Percentiles rank a stretch among this genome's conserved stretches.
Conservation (phyloP, 2,888 invertebrate genomes). For the Lasioglossum zephyrum region DNA sequence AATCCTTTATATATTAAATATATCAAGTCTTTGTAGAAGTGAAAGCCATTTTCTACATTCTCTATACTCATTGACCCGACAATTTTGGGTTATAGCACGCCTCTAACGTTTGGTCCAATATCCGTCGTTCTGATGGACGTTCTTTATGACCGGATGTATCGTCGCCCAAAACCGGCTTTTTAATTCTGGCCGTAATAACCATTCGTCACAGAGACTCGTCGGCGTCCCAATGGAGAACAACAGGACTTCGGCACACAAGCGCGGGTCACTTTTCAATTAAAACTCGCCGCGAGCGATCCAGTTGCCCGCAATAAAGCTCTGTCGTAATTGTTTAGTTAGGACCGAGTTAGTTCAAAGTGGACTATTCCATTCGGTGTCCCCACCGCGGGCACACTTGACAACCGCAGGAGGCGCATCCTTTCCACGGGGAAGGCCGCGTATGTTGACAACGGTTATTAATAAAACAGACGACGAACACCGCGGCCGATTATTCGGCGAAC, state of each 20-base stretch:
- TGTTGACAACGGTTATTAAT: slow-evolving; percentile 15
- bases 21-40: no score
- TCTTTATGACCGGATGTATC: neutral
- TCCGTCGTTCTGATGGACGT: neutral
- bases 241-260: neutral
- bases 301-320: slow-evolving; percentile 26
- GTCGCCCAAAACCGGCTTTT: neutral
- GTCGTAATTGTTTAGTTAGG: slow-evolving; percentile 42
- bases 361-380: slow-evolving; percentile 16
- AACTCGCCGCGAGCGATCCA: slow-evolving; percentile 18
- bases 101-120: neutral
- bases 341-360: slow-evolving; percentile 20
- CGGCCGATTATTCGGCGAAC: neutral
- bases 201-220: neutral
- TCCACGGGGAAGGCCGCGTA: neutral
- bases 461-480: neutral
- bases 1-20: no score
- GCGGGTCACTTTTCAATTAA: slow-evolving; percentile 36
- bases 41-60: no score
- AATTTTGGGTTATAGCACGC: neutral
- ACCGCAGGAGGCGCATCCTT: neutral
- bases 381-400: neutral
- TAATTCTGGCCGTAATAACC: neutral
- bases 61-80: neutral
- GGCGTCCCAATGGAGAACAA: slow-evolving; percentile 22